Evolutionary conservation across 2,888 invertebrate genomes (phyloP).

Genomic region (Rotaria magnacalcarata): DNA sequence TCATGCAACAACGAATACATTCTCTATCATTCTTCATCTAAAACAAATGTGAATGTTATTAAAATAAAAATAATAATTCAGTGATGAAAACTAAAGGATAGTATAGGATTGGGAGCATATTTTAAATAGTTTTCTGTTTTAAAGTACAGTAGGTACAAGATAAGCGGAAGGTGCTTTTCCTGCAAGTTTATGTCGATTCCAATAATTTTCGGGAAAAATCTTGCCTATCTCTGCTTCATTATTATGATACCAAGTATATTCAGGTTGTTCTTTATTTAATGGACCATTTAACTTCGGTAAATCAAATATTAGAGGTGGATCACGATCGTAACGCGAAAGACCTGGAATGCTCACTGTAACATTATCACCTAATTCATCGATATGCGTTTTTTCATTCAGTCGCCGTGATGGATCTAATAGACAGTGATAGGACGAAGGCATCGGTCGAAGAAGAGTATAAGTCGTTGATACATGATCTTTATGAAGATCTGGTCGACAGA

Average conservation of each 20-base stretch:
- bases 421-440: constrained; percentile 27
- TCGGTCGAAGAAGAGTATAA: neutral
- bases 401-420: constrained; percentile 2
- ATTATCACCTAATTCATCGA: neutral
- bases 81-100: neutral
- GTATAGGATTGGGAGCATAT: neutral
- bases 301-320: neutral
- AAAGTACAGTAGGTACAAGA: constrained; percentile 25
- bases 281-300: neutral
- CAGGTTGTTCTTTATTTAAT: neutral
- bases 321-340: neutral
- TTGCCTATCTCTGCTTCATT: constrained; percentile 10
- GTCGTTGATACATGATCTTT: neutral
- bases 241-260: constrained; percentile 24
- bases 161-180: neutral
- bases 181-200: constrained; percentile 20
- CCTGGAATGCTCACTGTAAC: neutral
- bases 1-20: no score
- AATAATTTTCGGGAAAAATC: neutral
- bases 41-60: neutral
- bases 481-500: constrained; percentile 2
- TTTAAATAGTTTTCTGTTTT: neutral
- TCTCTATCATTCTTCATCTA: neutral
- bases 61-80: neutral
- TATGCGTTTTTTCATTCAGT: neutral